Percentiles rank a stretch among this genome's conserved stretches.
Evolutionary conservation across 2,113 vertebrate species (phyloP).

Genomic region (Phrynosoma platyrhinos): DNA sequence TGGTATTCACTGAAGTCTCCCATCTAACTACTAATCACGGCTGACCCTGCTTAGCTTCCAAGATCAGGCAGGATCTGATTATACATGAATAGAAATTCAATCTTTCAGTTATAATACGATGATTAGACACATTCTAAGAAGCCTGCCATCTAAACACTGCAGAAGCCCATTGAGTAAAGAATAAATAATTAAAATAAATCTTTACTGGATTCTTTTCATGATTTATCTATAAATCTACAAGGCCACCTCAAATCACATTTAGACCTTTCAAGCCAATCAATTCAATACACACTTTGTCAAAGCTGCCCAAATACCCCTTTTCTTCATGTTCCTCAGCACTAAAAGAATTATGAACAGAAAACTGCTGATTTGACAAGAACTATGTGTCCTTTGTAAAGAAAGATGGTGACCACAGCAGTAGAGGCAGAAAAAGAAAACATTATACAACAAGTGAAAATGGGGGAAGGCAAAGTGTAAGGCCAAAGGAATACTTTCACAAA

Average conservation of each 20-base stretch:
- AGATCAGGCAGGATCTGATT: too few relatives aligned
- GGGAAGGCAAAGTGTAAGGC: conserved; percentile 10
- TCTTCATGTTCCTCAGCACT: background rate
- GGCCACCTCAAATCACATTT: background rate
- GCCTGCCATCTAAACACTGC: background rate
- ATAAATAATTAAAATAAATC: background rate
- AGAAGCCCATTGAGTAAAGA: background rate
- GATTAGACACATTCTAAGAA: background rate
- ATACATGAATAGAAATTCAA: background rate
- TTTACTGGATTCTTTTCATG: background rate
- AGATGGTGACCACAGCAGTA: conserved; percentile 26
- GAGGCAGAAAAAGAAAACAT: conserved; percentile 38
- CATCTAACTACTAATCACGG: too few relatives aligned
- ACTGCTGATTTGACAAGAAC: conserved; percentile 35
- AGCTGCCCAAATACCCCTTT: conserved; percentile 17
- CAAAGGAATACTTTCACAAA: conserved; percentile 10
- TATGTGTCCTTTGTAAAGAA: conserved; percentile 39
- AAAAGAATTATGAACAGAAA: conserved; percentile 36
- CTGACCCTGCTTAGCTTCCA: too few relatives aligned
- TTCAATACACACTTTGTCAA: conserved; percentile 25
- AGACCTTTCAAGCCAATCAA: conserved; percentile 14
- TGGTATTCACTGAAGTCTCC: too few relatives aligned
- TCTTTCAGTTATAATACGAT: background rate
- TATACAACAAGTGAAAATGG: conserved; percentile 1
- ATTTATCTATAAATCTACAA: conserved; percentile 18